Base-by-base conservation (phyloP, 2,113 vertebrate genomes). In the Ornithorhynchus anatinus region DNA sequence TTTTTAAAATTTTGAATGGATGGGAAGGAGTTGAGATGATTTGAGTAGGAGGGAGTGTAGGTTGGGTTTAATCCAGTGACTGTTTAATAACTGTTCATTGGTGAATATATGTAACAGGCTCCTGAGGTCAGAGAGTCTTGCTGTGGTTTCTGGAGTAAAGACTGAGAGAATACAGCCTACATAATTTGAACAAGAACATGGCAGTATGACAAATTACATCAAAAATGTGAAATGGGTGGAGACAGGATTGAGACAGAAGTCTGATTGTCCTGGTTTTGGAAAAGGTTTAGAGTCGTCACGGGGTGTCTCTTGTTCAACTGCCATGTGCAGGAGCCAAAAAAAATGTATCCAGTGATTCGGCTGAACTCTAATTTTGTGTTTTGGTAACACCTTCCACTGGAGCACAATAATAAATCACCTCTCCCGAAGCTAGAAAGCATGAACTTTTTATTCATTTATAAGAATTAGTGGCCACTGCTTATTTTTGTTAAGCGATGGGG, bases 151-250 rank as follows among this genome's bases (percentile, higher is more conserved):
- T 75, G 35, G 25, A 10, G 6, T 25, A 10, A 43, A 22, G 63
- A 37, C 58, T 42, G 39, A 76, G 54, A 58, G 25, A 72, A 31
- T 16, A 65, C 19, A 38, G 43, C 25, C 20, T 42, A 32, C 2
- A 10, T 58, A 75, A 63, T 72, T 67, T 63, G 43, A 78, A 53
- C 39, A 72, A 80, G 47, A 32, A 64, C 40, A 42, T 80, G 62
- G 27, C 48, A 63, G 56, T 65, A 22, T 77, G 56, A 82, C 66
- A 80, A 16, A 78, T 60, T 75, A 59, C 59, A 78, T 68, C 57
- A 73, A 44, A n/a, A 60, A 76, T 70, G 39, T 54, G 57, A 70
- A 64, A 38, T 6, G 19, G 27, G 5, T 15, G 13, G 29, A 70
- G 14, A 20, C 16, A 73, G 36, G 53, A 56, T 51, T 27, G 63